Evolutionary conservation across 37 sponge, comb jelly and placozoan genomes (phyloP).

Genomic region (Halisarca cf. caerulea): DNA sequence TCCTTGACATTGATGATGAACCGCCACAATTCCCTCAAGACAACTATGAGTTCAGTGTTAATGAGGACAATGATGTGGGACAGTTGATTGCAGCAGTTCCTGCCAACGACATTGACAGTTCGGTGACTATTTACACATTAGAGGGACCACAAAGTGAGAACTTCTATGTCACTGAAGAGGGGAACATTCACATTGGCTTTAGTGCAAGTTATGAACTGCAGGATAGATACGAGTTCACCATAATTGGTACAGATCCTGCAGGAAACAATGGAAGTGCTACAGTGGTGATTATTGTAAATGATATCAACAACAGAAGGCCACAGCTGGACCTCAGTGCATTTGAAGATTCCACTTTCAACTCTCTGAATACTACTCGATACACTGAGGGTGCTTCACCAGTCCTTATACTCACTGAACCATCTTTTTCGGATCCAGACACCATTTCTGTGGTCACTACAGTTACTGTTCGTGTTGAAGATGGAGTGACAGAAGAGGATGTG

Average conservation of each 20-base stretch:
- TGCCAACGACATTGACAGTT: slow-evolving; percentile 60
- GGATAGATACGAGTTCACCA: slow-evolving; percentile 24
- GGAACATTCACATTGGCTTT: slow-evolving; percentile 51
- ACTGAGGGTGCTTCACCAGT: slow-evolving; percentile 47
- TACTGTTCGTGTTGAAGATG: slow-evolving; percentile 2
- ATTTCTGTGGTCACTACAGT: background rate
- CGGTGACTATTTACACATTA: slow-evolving; percentile 14
- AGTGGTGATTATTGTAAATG: slow-evolving; percentile 38
- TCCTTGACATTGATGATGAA: slow-evolving; percentile 69
- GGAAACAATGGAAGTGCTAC: slow-evolving; percentile 30
- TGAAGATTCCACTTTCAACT: slow-evolving; percentile 25
- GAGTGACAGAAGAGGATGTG: slow-evolving; percentile 22
- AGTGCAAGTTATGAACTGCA: slow-evolving; percentile 8
- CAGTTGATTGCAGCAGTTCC: slow-evolving; percentile 23
- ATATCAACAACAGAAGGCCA: slow-evolving; percentile 71
- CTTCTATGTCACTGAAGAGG: slow-evolving; percentile 47
- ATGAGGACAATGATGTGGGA: slow-evolving; percentile 40
- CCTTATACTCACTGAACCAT: slow-evolving; percentile 34
- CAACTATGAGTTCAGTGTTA: slow-evolving; percentile 14
- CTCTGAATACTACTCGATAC: slow-evolving; percentile 21
- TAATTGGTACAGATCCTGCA: slow-evolving; percentile 50
- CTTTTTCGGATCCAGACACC: slow-evolving; percentile 57
- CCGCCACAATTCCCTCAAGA: slow-evolving; percentile 53
- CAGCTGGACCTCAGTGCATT: slow-evolving; percentile 62
- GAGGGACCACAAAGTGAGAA: background rate